Conservation (phyloP, 2,888 invertebrate genomes). For the Anticlea derivata region DNA sequence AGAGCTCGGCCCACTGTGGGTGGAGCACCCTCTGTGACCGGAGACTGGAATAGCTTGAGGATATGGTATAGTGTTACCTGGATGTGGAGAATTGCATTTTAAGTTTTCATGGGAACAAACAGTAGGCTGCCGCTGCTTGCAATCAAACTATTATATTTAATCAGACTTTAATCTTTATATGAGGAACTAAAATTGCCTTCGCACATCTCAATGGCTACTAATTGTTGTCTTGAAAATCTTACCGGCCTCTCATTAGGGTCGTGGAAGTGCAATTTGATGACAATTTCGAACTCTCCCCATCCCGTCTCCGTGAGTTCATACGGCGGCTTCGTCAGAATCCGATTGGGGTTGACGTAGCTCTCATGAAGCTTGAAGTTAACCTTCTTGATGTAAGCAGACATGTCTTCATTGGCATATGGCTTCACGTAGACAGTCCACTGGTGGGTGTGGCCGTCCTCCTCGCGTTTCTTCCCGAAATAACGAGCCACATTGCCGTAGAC, state of each 20-base stretch:
- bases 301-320: constrained; percentile 99
- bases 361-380: constrained; percentile 99
- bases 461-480: constrained; percentile 97
- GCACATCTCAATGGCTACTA: too few relatives aligned
- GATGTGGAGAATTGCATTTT: constrained; percentile 46
- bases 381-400: constrained; percentile 97
- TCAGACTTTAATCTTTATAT: too few relatives aligned
- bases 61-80: constrained; percentile 97
- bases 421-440: constrained; percentile 99
- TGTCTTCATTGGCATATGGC: constrained; percentile 96
- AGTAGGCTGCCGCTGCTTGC: too few relatives aligned
- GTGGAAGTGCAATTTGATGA: constrained; percentile 98
- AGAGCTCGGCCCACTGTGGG: constrained; percentile 84
- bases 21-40: constrained; percentile 76
- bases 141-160: too few relatives aligned
- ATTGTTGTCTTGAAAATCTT: constrained; percentile 71
- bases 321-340: constrained; percentile 97
- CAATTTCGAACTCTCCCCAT: constrained; percentile 99
- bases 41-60: constrained; percentile 96
- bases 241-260: constrained; percentile 98
- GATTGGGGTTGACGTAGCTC: constrained; percentile 96
- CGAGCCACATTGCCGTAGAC: constrained; percentile 98
- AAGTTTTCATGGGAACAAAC: neutral
- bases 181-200: too few relatives aligned
- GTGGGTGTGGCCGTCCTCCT: constrained; percentile 99